These are phyloP conservation scores for Morpho deidamia DNA, from an alignment of 2,888 invertebrate genomes.

Conservation along the genomic window DNA sequence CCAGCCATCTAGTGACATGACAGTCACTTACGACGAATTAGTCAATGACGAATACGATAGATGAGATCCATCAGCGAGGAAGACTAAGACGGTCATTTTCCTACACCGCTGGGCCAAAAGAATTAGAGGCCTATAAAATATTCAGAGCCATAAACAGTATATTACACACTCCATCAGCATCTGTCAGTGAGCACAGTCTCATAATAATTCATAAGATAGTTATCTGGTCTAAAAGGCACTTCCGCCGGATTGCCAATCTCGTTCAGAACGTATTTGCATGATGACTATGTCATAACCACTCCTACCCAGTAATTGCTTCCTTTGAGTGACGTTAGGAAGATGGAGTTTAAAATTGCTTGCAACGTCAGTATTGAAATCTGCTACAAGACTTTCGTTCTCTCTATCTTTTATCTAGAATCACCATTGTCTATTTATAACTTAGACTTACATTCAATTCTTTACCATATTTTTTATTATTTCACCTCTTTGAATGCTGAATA, in stretches of 20 bases:
- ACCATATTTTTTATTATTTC: too few relatives aligned
- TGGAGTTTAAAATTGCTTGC: constrained; percentile 36
- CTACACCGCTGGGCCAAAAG: too few relatives aligned
- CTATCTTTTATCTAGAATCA: too few relatives aligned
- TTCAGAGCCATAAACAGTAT: constrained; percentile 9
- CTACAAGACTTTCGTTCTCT: too few relatives aligned
- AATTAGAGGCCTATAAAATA: not conserved
- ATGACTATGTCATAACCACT: constrained; percentile 51
- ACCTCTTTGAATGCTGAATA: too few relatives aligned
- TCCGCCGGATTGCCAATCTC: constrained; percentile 55
- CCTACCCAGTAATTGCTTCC: constrained; percentile 48
- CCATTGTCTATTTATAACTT: too few relatives aligned
- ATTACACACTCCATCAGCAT: constrained; percentile 3
- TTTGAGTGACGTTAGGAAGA: constrained; percentile 31
- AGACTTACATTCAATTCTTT: too few relatives aligned
- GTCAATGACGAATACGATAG: too few relatives aligned
- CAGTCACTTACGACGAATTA: too few relatives aligned
- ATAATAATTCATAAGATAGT: constrained; percentile 56
- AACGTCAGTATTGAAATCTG: not conserved
- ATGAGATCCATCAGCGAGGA: too few relatives aligned
- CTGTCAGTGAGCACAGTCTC: constrained; percentile 2
- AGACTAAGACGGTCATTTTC: too few relatives aligned
- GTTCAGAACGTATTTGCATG: constrained; percentile 50
- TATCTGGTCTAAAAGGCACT: constrained; percentile 56
- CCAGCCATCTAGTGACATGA: too few relatives aligned